phyloP scores from a whole-genome alignment of 2,888 invertebrate species.

The Philaethria dido region DNA sequence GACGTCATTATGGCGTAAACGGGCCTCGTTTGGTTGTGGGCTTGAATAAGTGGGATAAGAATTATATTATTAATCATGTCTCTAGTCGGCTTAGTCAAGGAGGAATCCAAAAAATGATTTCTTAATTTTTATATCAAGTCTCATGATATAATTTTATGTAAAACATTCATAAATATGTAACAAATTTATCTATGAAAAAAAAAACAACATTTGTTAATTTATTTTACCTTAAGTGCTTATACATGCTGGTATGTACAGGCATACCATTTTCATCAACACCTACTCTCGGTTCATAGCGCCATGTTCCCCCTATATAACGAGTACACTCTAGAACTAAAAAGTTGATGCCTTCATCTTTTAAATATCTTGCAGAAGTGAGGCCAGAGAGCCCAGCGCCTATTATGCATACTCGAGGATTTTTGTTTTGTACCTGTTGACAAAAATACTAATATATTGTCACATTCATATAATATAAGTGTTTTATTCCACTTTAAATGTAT shows the following conservation, averaged over 20 bases:
- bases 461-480: neutral
- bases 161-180: neutral
- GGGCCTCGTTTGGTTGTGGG: too few species aligned
- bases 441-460: neutral
- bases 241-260: constrained; percentile 87
- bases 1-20: too few species aligned
- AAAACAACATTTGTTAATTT: neutral
- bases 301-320: constrained; percentile 70
- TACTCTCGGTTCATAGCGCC: constrained; percentile 75
- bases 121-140: too few species aligned
- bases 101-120: too few species aligned
- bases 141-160: too few species aligned
- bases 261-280: constrained; percentile 83
- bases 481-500: neutral
- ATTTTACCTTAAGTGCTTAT: constrained; percentile 85
- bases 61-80: too few species aligned
- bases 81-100: too few species aligned
- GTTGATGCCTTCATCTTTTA: constrained; percentile 66
- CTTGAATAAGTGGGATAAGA: too few species aligned
- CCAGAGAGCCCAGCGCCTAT: constrained; percentile 77
- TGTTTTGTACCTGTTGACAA: constrained; percentile 35
- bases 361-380: constrained; percentile 65
- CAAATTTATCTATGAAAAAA: neutral
- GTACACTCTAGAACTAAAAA: constrained; percentile 73
- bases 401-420: constrained; percentile 64